Evolutionary conservation across 2,888 invertebrate genomes (phyloP), one percentile per base, ranked within the genome.

Genomic region (Pristionchus exspectatus): DNA sequence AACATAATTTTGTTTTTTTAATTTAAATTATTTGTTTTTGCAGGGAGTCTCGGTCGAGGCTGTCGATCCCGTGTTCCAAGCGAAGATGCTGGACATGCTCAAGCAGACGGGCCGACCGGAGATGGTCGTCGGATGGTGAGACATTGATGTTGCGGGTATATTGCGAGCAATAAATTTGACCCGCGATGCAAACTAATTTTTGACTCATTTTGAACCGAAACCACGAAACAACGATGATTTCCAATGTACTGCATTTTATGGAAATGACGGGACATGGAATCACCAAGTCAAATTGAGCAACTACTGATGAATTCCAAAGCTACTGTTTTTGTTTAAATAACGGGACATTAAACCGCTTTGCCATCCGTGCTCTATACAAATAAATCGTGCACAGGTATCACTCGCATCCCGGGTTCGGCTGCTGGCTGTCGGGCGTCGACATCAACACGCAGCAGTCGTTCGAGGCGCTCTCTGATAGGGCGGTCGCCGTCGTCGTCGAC

Each of bases 391-490:
- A 2, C 84, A 91, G 92, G 92, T 95, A 99, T 95, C 99, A 99
- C 95, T 98, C 98, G 88, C 99, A 99, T 97, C 99, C 99, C 93
- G 99, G 99, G 63, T 99, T 99, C 96, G 99, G 99, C 74, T 99
- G 99, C 95, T 99, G 99, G 99, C 96, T 99, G 91, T 99, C 99
- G 21, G 94, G 94, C 77, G 99, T 99, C 21, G 99, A 99, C 95
- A 99, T 99, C 93, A 99, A 99, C 95, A 99, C 99, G 7, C 99
- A 99, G 95, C 99, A 99, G 96, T 98, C 98, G 90, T 99, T 99
- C 96, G 99, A 99, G 96, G 98, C 99, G 0, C 96, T 99, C 12
- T 98, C 98, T 54, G 99, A 99, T 95, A 96, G 99, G 95, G 99
- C 99, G 50, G 99, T 99, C 0, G 99, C 99, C 91, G 99, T 99